Percentiles rank a stretch among this genome's conserved stretches.
Evolutionary conservation across 2,113 vertebrate species (phyloP).

Genomic region (Crotalus viridis): DNA sequence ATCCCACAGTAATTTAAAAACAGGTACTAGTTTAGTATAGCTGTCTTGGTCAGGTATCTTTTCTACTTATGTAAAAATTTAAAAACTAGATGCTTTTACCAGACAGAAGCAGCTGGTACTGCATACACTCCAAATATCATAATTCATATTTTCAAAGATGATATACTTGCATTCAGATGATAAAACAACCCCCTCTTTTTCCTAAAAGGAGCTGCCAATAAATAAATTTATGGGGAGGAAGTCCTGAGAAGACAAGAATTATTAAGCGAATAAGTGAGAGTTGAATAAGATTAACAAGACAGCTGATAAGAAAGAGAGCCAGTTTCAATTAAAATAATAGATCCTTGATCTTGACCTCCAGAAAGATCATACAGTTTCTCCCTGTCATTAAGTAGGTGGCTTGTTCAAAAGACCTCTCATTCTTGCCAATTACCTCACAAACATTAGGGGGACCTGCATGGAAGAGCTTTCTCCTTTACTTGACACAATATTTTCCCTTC

Average conservation of each 20-base stretch:
- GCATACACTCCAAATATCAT: neutral
- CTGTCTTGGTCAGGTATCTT: neutral
- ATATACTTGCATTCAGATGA: neutral
- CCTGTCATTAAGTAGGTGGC: neutral
- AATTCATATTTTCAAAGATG: neutral
- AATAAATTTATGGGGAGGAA: neutral
- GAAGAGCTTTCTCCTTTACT: neutral
- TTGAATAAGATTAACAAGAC: neutral
- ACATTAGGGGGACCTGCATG: neutral
- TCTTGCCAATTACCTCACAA: neutral
- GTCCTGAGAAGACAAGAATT: neutral
- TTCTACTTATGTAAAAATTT: neutral
- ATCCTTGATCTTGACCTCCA: neutral
- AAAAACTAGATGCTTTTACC: neutral
- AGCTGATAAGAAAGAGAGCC: neutral
- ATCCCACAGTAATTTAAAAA: neutral
- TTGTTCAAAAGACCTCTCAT: neutral
- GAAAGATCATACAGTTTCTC: neutral
- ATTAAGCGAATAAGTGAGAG: neutral
- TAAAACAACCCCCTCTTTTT: neutral
- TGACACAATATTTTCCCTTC: neutral
- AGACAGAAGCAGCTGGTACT: neutral
- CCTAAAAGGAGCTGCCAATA: neutral
- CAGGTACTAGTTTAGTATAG: neutral
- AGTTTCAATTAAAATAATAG: neutral